phyloP scores from a whole-genome alignment of 2,113 vertebrate genomes.

The Promerops cafer region DNA sequence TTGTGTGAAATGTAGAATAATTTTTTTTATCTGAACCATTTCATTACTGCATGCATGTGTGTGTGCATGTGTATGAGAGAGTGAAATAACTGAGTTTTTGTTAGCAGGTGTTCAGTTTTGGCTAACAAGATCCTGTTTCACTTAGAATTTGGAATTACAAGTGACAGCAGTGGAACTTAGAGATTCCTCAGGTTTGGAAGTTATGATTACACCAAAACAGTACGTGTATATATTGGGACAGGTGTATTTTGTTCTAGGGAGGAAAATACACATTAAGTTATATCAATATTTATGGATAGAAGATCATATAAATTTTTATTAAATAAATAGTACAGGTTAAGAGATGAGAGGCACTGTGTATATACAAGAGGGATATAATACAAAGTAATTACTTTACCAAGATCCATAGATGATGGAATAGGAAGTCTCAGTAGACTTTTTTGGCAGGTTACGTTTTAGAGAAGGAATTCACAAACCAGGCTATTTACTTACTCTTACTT shows the following conservation, averaged over 20 bases:
- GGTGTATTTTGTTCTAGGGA: background rate
- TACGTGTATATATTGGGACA: background rate
- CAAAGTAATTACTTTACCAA: background rate
- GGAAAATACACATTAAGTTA: background rate
- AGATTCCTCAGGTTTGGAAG: background rate
- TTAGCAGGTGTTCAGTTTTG: constrained; percentile 6
- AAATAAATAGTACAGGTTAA: background rate
- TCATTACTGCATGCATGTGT: background rate
- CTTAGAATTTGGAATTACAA: background rate
- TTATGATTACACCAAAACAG: background rate
- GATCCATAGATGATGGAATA: background rate
- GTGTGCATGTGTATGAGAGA: background rate
- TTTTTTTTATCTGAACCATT: background rate
- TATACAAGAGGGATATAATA: background rate
- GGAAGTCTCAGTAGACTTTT: background rate
- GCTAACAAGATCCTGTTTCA: background rate
- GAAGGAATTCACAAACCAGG: background rate
- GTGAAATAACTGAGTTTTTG: background rate
- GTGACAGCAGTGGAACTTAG: background rate
- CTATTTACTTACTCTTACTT: background rate
- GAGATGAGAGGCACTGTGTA: background rate
- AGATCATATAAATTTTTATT: background rate
- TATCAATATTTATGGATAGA: background rate
- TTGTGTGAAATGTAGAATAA: background rate
- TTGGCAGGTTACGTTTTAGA: background rate